A percentile compares a stretch with the other conserved stretches of the same genome.
Evolutionary conservation across 2,113 vertebrate genomes (phyloP).

Genomic region (Oncorhynchus tshawytscha): DNA sequence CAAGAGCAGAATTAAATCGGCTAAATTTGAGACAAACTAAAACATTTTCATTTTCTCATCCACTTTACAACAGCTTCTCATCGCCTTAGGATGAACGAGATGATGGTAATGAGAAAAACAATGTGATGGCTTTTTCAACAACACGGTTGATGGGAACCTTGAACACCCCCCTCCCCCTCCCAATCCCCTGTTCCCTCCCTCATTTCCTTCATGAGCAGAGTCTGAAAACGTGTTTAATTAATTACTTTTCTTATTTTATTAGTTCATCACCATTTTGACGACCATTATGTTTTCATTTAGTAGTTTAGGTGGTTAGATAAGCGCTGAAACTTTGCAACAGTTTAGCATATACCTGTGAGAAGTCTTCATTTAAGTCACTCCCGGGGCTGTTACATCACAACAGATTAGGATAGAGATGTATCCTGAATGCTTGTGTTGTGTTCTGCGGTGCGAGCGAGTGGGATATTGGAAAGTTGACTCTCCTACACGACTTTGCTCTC

Average conservation of each 20-base stretch:
- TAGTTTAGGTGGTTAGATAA: background rate
- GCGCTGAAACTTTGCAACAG: too few species aligned
- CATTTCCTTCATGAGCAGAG: background rate
- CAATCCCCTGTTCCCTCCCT: background rate
- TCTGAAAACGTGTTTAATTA: slow-evolving; percentile 52
- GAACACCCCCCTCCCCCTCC: background rate
- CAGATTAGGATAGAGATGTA: background rate
- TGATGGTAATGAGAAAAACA: slow-evolving; percentile 65
- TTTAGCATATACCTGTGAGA: too few species aligned
- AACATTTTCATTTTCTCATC: slow-evolving; percentile 58
- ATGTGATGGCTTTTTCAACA: slow-evolving; percentile 51
- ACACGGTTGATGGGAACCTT: slow-evolving; percentile 41
- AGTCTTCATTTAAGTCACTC: background rate
- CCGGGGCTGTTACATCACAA: background rate
- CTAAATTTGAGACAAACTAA: slow-evolving; percentile 25
- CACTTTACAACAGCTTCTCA: slow-evolving; percentile 53
- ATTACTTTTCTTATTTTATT: slow-evolving; percentile 48
- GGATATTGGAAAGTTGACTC: slow-evolving; percentile 10
- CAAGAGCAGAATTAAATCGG: slow-evolving; percentile 37
- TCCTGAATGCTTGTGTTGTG: background rate
- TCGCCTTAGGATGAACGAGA: slow-evolving; percentile 52
- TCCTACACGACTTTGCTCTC: slow-evolving; percentile 38
- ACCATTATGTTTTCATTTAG: background rate
- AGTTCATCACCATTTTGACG: slow-evolving; percentile 22
- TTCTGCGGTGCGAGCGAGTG: background rate